Conservation (phyloP, 2,888 invertebrate genomes). For the Herminia tarsipennalis region DNA sequence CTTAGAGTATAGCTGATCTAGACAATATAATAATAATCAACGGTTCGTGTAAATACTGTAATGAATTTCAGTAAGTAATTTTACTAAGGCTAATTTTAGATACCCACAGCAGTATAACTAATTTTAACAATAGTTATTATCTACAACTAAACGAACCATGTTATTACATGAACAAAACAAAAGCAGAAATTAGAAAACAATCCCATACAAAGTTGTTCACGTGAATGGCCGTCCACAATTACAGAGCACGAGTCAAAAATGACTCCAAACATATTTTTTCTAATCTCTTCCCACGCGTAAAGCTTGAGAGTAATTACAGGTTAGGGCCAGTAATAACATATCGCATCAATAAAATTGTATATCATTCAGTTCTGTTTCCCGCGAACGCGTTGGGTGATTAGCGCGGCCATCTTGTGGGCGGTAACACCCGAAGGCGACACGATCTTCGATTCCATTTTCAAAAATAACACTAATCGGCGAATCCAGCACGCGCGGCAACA, state of each 20-base stretch:
- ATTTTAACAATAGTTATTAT: slow-evolving; percentile 40
- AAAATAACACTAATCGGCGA: slow-evolving; percentile 84
- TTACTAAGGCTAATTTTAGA: too few relatives aligned
- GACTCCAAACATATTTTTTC: slow-evolving; percentile 73
- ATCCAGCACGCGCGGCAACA: slow-evolving; percentile 79
- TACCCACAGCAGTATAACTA: slow-evolving; percentile 32
- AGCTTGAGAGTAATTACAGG: slow-evolving; percentile 80
- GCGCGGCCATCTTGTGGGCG: slow-evolving; percentile 85
- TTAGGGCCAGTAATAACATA: slow-evolving; percentile 82
- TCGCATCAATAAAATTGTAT: slow-evolving; percentile 85
- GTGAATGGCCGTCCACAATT: slow-evolving; percentile 75
- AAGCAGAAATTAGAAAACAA: slow-evolving; percentile 65
- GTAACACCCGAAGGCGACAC: slow-evolving; percentile 81
- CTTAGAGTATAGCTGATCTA: too few relatives aligned
- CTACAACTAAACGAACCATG: slow-evolving; percentile 38
- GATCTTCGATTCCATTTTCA: slow-evolving; percentile 83
- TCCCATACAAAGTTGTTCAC: slow-evolving; percentile 59
- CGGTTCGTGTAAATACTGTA: not conserved
- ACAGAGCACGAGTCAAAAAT: slow-evolving; percentile 79
- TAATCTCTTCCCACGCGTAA: slow-evolving; percentile 83
- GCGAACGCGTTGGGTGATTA: slow-evolving; percentile 80
- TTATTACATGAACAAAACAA: slow-evolving; percentile 48
- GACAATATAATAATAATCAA: too few relatives aligned
- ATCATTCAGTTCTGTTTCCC: slow-evolving; percentile 80
- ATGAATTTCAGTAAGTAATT: not conserved